Percentiles rank a stretch among this genome's conserved stretches.
phyloP scores from a whole-genome alignment of 2,797 vertebrate species.

The Phalanger gymnotis region DNA sequence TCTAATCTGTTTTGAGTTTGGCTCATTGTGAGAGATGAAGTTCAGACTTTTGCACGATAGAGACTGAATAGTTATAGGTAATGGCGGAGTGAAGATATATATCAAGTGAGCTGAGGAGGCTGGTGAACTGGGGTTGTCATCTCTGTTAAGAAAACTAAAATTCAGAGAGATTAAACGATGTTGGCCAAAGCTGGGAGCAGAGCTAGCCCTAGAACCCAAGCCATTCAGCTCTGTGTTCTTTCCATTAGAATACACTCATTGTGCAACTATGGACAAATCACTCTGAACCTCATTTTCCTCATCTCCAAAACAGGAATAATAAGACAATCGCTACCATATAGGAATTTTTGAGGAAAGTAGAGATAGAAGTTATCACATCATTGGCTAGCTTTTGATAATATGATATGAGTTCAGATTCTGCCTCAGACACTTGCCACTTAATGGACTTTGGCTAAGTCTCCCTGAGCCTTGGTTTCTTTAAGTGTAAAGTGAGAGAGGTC shows the following conservation, averaged over 20 bases:
- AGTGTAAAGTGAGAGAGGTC: not conserved
- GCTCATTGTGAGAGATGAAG: not conserved
- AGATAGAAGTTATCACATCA: not conserved
- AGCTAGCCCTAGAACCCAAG: not conserved
- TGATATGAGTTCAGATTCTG: not conserved
- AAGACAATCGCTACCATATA: not conserved
- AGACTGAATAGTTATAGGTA: not conserved
- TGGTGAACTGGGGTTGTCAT: not conserved
- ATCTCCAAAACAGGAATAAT: constrained; percentile 8
- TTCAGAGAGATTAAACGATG: not conserved
- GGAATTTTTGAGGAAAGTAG: not conserved
- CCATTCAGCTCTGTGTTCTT: not conserved
- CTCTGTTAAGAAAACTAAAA: not conserved
- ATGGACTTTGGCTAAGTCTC: not conserved
- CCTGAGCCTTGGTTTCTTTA: not conserved
- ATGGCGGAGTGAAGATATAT: not conserved
- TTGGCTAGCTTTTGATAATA: not conserved
- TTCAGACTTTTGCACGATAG: not conserved
- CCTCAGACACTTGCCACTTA: not conserved
- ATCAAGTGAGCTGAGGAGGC: not conserved
- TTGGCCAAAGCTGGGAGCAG: not conserved
- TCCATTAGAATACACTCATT: not conserved
- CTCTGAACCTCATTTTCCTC: constrained; percentile 9
- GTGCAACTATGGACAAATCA: not conserved
- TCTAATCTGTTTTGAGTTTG: not conserved